These are phyloP conservation scores for Pheosia gnoma DNA, from an alignment of 2,888 invertebrate genomes.

Conservation along the genomic window DNA sequence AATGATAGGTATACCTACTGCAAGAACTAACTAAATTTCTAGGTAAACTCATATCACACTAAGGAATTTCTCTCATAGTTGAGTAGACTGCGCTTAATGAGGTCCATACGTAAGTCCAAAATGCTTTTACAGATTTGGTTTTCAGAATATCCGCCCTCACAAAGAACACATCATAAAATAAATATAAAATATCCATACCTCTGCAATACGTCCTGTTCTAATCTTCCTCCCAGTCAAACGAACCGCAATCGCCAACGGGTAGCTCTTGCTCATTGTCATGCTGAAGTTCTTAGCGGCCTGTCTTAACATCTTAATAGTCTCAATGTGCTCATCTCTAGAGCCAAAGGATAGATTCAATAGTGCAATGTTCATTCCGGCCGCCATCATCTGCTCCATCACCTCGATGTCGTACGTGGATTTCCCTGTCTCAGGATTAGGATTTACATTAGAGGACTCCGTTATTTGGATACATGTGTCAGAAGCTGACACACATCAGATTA, in stretches of 20 bases:
- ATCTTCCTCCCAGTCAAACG: conserved; percentile 95
- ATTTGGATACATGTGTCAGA: too few species aligned
- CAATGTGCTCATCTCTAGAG: conserved; percentile 66
- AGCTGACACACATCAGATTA: too few species aligned
- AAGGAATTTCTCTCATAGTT: too few species aligned
- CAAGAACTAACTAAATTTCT: too few species aligned
- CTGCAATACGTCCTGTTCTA: conserved; percentile 91
- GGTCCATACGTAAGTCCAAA: too few species aligned
- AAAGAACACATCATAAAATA: too few species aligned
- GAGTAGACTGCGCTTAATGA: too few species aligned
- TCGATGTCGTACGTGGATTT: conserved; percentile 62
- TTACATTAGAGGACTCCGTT: too few species aligned
- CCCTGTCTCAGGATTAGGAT: conserved; percentile 42
- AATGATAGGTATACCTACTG: too few species aligned
- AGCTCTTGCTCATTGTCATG: conserved; percentile 83
- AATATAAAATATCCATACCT: conserved; percentile 80
- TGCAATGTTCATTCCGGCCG: conserved; percentile 81
- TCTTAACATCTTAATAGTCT: conserved; percentile 70
- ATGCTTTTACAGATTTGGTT: too few species aligned
- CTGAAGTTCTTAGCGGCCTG: conserved; percentile 83
- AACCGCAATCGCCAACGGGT: conserved; percentile 92
- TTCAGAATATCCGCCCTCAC: too few species aligned
- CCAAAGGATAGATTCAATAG: conserved; percentile 73
- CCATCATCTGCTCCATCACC: conserved; percentile 75
- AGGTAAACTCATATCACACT: too few species aligned